Percentiles rank a stretch among this genome's conserved stretches.
phyloP scores from a whole-genome alignment of 1,140 invertebrate genomes.

The Euura lappo region DNA sequence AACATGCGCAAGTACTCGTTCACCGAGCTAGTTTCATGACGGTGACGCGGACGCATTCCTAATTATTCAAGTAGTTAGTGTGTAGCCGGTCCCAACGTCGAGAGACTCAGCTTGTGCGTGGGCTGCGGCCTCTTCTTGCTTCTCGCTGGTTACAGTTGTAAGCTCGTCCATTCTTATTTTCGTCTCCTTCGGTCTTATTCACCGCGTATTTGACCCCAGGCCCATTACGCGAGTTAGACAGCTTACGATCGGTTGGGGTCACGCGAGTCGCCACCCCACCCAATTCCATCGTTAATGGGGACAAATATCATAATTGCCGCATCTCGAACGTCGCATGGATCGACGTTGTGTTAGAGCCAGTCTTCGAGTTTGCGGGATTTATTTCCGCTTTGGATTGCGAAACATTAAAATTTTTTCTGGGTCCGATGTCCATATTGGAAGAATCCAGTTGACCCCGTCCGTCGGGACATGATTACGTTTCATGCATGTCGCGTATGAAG shows the following conservation, averaged over 20 bases:
- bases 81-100: neutral
- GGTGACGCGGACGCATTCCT: slow-evolving; percentile 6
- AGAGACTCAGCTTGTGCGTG: neutral
- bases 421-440: no score
- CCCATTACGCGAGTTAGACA: slow-evolving; percentile 52
- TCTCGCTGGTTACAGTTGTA: no score
- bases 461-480: neutral
- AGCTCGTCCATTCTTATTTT: no score
- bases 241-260: slow-evolving; percentile 50
- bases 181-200: neutral
- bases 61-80: slow-evolving; percentile 4
- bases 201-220: slow-evolving; percentile 52
- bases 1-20: no score
- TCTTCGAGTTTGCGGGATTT: neutral
- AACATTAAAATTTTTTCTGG: no score
- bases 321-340: slow-evolving; percentile 49
- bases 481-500: no score
- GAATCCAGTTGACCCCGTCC: no score
- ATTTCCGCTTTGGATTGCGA: no score
- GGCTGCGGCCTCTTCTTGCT: neutral
- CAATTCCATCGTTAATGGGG: slow-evolving; percentile 50
- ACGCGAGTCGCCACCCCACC: slow-evolving; percentile 50
- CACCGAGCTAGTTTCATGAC: neutral
- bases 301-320: slow-evolving; percentile 56
- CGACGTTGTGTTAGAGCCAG: slow-evolving; percentile 36